Evolutionary conservation across 2,797 vertebrate species (phyloP), one percentile per base, ranked within the genome.

Genomic region (Gadopsis marmoratus): DNA sequence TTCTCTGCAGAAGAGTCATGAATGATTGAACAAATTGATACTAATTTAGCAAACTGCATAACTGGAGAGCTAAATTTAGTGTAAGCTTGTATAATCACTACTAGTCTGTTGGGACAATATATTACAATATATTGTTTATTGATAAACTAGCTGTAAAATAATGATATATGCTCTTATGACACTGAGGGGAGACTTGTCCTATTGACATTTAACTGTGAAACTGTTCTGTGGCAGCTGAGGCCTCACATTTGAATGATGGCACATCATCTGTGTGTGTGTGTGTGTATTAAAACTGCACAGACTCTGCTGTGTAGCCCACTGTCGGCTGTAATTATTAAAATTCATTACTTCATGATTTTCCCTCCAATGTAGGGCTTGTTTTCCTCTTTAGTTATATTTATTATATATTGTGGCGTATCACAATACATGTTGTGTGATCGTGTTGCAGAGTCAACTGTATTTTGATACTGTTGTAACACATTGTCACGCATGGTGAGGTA

Each of bases 381-480:
- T 70, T 55, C 37, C 35, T 50, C 35, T 71, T 47, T 41, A 66
- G 43, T 82, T 60, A 11, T 39, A 39, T 39, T 39, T 35, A 77
- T 73, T 48, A 43, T 21, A 73, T 23, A 31, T 56, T 7, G 59
- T 11, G 7, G 51, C 13, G 63, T 65, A 56, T 68, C 62, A 51
- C 35, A 8, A 0, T 12, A 60, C 61, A 68, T 19, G 55, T 35
- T 35, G 73, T 33, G 59, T 54, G 61, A 26, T 86, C 81, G 47
- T 50, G 66, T 83, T 81, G 41, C 79, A 72, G 7, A 62, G 55
- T 50, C 50, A 7, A 26, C 48, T 60, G 74, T 86, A 69, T 64
- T 63, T 56, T 76, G 74, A 81, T 66, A 65, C 63, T 3, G 12
- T 56, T 33, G 26, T 64, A 35, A 62, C 41, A 60, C 69, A 48